A percentile compares a stretch with the other conserved stretches of the same genome.
These are phyloP conservation scores for Momotus momota DNA, from an alignment of 2,797 vertebrate species.

Conservation along the genomic window DNA sequence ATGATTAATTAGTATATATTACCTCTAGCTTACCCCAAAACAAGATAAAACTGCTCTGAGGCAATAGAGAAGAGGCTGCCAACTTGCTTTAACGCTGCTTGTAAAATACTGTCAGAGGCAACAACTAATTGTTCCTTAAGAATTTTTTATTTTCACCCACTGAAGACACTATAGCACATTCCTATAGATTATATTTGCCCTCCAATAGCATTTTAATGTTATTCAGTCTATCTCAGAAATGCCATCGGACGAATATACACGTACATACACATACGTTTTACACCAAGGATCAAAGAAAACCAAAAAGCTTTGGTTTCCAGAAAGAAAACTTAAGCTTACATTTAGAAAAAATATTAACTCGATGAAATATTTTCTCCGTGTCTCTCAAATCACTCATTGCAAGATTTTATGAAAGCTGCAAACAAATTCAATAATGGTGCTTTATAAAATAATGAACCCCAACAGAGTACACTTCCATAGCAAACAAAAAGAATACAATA, in stretches of 20 bases:
- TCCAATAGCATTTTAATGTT: neutral
- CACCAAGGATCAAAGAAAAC: neutral
- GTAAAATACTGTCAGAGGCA: neutral
- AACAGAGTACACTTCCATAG: neutral
- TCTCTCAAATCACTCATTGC: neutral
- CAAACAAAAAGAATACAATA: neutral
- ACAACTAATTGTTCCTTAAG: neutral
- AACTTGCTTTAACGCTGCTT: neutral
- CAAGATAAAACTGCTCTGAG: neutral
- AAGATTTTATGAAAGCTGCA: neutral
- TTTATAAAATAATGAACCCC: neutral
- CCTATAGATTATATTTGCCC: neutral
- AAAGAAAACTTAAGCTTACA: neutral
- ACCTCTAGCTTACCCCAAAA: neutral
- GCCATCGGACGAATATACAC: neutral
- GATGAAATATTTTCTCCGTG: neutral
- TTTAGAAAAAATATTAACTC: neutral
- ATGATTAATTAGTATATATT: neutral
- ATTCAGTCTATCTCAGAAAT: neutral
- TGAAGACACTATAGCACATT: neutral
- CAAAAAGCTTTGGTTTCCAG: neutral
- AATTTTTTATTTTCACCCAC: neutral
- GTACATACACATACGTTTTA: rapidly evolving
- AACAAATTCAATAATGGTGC: neutral
- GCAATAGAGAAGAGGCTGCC: neutral